Base-by-base conservation (phyloP, 1,140 invertebrate species). In the Aphidius ervi region DNA sequence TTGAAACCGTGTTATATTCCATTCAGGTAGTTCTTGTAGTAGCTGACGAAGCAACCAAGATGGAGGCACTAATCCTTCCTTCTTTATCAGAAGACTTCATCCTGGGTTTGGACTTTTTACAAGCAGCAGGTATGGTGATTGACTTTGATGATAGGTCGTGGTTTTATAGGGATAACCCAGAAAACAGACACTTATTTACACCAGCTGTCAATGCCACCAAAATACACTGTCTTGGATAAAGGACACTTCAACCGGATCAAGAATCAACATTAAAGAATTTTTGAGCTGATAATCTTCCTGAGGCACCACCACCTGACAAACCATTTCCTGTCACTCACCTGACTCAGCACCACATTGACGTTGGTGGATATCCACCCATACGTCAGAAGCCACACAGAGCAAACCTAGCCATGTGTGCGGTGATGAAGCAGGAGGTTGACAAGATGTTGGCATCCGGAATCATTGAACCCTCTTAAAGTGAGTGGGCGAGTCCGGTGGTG, bases 401-500 rank as follows among this genome's bases (percentile, higher is more conserved):
- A 4, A 61, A n/a, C 3, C 58, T 43, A 8, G 55, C 50, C 3
- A 43, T 54, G 5, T 43, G 48, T 40, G 56, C 61, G 5, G 71
- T 43, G 2, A 64, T 69, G 39, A 47, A 56, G 46, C 10, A 58
- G 10, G 63, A 65, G 49, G 41, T 70, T 10, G 49, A 68, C 39
- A 46, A 61, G 23, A 70, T 71, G 68, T 41, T 71, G 9, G 53
- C 57, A 2, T 42, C 56, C 6, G 68, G 63, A n/a, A 53, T 70
- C 7, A 58, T 71, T 5, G 67, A 68, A 42, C 62, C 52, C 6
- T 69, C 65, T 6, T 37, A 57, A 8, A 68, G 64, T 46, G 39
- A 62, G 0, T 72, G 67, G 67, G 59, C 61, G 45, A 70, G 73
- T 6, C 82, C 80, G 5, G 68, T 81, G 0, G 73, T 85, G 0